Conservation (phyloP, 2,113 vertebrate species). For the Petroica traversi region DNA sequence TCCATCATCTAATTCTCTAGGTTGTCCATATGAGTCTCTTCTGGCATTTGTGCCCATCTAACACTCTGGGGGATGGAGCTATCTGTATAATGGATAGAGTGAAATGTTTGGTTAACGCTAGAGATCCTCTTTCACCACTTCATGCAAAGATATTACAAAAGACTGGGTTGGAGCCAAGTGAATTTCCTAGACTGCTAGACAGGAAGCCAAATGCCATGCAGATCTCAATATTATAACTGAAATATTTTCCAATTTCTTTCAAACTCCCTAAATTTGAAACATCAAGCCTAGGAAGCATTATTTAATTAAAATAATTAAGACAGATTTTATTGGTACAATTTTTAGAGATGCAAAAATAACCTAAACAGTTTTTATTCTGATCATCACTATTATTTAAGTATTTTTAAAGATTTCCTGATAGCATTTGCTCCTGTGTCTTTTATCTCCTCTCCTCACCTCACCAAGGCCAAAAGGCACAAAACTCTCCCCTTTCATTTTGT, state of each 20-base stretch:
- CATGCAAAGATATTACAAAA: background rate
- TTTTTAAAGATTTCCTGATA: background rate
- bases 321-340: background rate
- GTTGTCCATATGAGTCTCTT: background rate
- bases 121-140: background rate
- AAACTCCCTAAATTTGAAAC: background rate
- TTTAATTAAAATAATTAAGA: background rate
- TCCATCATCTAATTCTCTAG: background rate
- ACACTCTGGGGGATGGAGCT: background rate
- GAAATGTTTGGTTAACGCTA: background rate
- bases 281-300: background rate
- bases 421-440: background rate
- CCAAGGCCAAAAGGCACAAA: background rate
- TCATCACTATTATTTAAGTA: background rate
- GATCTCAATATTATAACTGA: background rate
- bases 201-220: background rate
- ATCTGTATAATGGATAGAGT: background rate
- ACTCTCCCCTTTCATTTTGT: accelerated
- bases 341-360: background rate
- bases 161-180: background rate
- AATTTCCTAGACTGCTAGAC: background rate
- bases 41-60: background rate
- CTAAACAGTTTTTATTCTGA: background rate
- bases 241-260: background rate
- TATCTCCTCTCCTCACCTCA: background rate